Evolutionary conservation across 2,797 vertebrate genomes (phyloP).

Genomic region (Aldrovandia affinis): DNA sequence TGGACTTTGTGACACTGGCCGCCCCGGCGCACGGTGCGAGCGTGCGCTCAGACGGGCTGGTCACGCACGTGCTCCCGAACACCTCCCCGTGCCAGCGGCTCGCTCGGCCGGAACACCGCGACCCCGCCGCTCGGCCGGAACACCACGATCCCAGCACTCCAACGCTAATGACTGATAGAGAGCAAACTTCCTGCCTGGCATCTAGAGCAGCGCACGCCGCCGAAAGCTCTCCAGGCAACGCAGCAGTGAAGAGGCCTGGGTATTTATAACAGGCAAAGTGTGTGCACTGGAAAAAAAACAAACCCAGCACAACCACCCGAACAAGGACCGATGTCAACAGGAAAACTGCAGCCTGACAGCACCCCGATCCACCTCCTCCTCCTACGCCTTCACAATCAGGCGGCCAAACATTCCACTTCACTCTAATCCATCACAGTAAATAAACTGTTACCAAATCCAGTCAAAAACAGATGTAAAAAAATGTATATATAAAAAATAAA

Average conservation of each 20-base stretch:
- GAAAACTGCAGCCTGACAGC: too few relatives aligned
- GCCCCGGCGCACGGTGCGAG: not conserved
- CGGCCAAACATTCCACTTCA: conserved; percentile 57
- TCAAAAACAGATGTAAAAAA: too few relatives aligned
- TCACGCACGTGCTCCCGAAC: not conserved
- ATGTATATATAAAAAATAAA: too few relatives aligned
- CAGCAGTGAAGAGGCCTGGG: too few relatives aligned
- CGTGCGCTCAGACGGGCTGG: not conserved
- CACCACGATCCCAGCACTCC: conserved; percentile 20
- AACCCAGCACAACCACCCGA: too few relatives aligned
- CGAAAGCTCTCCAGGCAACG: too few relatives aligned
- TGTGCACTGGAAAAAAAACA: too few relatives aligned
- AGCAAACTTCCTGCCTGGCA: conserved; percentile 39
- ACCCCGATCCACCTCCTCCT: too few relatives aligned
- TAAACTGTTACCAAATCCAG: conserved; percentile 46
- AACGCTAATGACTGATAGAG: conserved; percentile 64
- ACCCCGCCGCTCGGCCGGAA: conserved; percentile 21
- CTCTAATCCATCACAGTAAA: conserved; percentile 49
- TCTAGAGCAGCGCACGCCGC: conserved; percentile 21
- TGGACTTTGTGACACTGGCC: not conserved
- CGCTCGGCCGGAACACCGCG: too few relatives aligned
- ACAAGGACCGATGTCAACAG: too few relatives aligned
- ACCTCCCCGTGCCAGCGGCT: too few relatives aligned
- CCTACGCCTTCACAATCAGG: conserved; percentile 46
- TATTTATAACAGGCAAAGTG: too few relatives aligned